Evolutionary conservation across 2,797 vertebrate species (phyloP), one percentile per base, ranked within the genome.

Genomic region (Oceanodroma leucorhoa): DNA sequence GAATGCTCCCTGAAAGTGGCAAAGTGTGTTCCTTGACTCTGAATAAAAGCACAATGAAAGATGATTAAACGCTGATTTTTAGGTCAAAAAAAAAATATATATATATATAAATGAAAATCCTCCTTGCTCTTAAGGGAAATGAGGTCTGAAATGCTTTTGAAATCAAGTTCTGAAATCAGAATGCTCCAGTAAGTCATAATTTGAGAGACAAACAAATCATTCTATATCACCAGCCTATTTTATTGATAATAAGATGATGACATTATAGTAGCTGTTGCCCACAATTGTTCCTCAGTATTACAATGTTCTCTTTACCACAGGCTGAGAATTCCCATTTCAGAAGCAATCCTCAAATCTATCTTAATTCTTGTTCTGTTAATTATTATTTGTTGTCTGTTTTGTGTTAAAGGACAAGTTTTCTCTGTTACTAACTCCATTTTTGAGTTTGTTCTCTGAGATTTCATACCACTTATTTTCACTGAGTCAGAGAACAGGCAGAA

Each of bases 101-200:
- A 40, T 40, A 69, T 50, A 57, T 38, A 57, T 54, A 72, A 73
- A 82, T 82, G 18, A 85, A 93, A 91, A 50, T 45, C 7, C 11
- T 32, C 16, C 18, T 87, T 76, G 48, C 57, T 89, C 29, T 84
- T 76, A 69, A 78, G 65, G 61, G 71, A 95, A 83, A 55, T 50
- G 21, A 76, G 23, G 3, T 88, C 50, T 91, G 58, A 91, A 83
- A 93, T 66, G 43, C n/a, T 82, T 94, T 45, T 84, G 66, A 94
- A 92, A 95, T 94, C 83, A 86, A 66, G 18, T 90, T 94, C 62
- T 86, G 66, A 60, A 86, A 88, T 91, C 76, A 87, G 58, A 92
- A 57, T 66, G 13, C 23, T 85, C 17, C 57, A 62, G 11, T 53
- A 75, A 83, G 20, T 79, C 19, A 45, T 93, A 86, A 81, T 92